Evolutionary conservation across 2,888 invertebrate genomes (phyloP), one percentile per base, ranked within the genome.

Genomic region (Eulithis testata): DNA sequence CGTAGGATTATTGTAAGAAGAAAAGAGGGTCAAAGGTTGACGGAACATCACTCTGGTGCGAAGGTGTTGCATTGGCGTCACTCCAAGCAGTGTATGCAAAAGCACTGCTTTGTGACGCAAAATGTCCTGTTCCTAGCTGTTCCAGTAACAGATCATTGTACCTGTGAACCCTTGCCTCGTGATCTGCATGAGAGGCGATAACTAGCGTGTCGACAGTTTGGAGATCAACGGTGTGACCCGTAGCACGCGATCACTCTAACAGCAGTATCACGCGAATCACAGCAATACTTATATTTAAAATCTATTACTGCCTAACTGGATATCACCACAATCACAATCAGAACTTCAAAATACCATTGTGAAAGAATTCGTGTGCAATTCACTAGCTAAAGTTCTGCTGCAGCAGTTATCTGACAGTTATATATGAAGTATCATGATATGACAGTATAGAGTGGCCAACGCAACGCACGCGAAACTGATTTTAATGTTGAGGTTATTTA

Each of bases 401-500:
- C 40, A 40, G 40, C 40, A 40, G 40, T 40, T 40, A 40, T 11
- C 59, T 51, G 9, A 44, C 51, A 51, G 55, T 59, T 59, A 59
- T 21, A 9, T 47, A 47, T 21, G 47, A 47, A 40, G 47, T 47
- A 47, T 21, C 21, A 21, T 21, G 21, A 21, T 21, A 21, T 21
- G 14, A 47, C 51, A 4, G 59, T 31, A 44, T 21, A 12, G 31
- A 56, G 31, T 45, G 56, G 56, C 14, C 27, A 31, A 31, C 40
- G 40, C 58, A 40, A 45, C 50, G 37, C 58, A 59, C 58, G 58
- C 58, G 50, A 51, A 51, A 59, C 58, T 51, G 58, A 59, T 59
- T 37, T 31, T 8, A n/a, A 55, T 55, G 55, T 14, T 21, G 49
- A 37, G 40, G 49, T 50, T 9, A 47, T 56, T 44, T 50, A 49